A percentile compares a stretch with the other conserved stretches of the same genome.
Conservation (phyloP, 2,888 invertebrate species). For the Drosophila imparisetae region DNA sequence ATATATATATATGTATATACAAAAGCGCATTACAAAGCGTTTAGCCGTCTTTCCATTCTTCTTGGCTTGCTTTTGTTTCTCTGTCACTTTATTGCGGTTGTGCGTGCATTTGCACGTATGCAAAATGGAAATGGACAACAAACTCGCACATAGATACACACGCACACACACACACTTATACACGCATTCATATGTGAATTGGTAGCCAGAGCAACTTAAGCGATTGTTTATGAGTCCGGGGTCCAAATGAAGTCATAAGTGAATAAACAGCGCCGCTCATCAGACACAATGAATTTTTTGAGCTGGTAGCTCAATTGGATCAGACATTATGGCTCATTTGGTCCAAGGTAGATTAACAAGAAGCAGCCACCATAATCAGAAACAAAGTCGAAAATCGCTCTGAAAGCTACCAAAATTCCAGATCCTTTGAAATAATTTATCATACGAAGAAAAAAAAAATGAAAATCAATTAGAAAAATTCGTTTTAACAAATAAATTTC, state of each 20-base stretch:
- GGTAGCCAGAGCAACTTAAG: conserved; percentile 19
- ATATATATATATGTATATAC: neutral
- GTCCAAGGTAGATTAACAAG: neutral
- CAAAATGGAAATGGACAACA: conserved; percentile 35
- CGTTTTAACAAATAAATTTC: neutral
- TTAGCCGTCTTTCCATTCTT: conserved; percentile 50
- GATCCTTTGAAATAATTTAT: neutral
- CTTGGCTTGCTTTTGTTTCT: conserved; percentile 36
- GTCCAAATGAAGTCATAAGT: conserved; percentile 55
- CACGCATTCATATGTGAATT: conserved; percentile 11
- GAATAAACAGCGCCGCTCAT: conserved; percentile 23
- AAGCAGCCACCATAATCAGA: neutral
- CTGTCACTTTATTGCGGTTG: conserved; percentile 22
- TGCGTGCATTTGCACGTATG: conserved; percentile 47
- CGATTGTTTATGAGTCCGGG: conserved; percentile 44
- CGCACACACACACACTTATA: neutral
- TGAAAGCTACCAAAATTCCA: neutral
- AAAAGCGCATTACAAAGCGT: conserved; percentile 74
- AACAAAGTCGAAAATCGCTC: neutral
- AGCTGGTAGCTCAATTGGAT: conserved; percentile 1
- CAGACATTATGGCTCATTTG: neutral
- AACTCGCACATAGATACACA: neutral
- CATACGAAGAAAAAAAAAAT: neutral
- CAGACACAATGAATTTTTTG: conserved; percentile 18
- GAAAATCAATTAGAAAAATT: neutral